A percentile compares a stretch with the other conserved stretches of the same genome.
These are phyloP conservation scores for Sympetrum striolatum DNA, from an alignment of 2,888 invertebrate genomes.

Conservation along the genomic window DNA sequence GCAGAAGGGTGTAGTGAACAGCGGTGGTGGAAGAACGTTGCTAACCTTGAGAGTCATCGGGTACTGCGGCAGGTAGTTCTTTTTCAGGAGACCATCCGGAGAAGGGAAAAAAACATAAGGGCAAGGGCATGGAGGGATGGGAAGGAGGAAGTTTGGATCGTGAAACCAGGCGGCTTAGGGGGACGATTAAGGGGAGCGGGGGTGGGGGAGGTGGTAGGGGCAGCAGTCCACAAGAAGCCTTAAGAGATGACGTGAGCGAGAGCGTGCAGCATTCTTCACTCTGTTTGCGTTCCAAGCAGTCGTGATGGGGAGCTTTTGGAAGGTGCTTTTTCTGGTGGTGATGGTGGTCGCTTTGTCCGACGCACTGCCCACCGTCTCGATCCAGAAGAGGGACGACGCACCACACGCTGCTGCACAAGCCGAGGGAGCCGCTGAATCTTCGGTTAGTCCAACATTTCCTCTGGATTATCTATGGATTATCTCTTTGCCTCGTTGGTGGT, in stretches of 20 bases:
- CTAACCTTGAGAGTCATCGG: constrained; percentile 45
- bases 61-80: constrained; percentile 46
- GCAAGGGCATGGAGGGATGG: neutral
- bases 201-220: constrained; percentile 26
- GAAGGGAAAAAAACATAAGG: neutral
- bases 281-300: neutral
- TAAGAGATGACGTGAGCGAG: constrained; percentile 3
- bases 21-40: neutral
- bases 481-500: neutral
- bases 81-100: neutral
- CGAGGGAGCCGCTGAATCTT: neutral
- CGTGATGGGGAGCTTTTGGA: constrained; percentile 16
- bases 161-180: constrained; percentile 47
- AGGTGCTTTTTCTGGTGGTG: neutral
- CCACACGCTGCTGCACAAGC: neutral
- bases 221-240: neutral
- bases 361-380: neutral
- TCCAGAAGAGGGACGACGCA: neutral
- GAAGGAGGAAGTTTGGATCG: constrained; percentile 44
- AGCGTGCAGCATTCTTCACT: neutral
- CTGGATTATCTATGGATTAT: too few relatives aligned
- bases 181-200: constrained; percentile 36
- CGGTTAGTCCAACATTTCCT: neutral
- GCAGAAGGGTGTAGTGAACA: constrained; percentile 46
- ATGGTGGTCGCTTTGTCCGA: neutral